Conservation (phyloP, 1,140 invertebrate genomes). For the Papilio polytes region DNA sequence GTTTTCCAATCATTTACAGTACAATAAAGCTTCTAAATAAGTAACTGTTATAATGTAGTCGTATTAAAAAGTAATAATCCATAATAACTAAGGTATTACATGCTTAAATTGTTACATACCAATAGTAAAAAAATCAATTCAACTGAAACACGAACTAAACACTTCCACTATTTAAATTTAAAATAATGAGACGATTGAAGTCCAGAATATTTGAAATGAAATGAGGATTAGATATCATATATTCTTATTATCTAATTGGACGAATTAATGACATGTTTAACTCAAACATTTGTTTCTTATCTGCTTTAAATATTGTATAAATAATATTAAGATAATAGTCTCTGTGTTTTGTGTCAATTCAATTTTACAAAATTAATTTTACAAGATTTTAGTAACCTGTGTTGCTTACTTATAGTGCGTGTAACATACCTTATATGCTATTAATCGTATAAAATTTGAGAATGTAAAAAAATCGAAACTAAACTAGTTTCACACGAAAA, state of each 20-base stretch:
- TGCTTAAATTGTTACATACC: conserved; percentile 30
- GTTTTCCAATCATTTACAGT: too few species aligned
- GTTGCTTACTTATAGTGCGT: neutral
- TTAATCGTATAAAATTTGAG: neutral
- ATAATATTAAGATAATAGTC: neutral
- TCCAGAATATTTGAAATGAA: conserved; percentile 12
- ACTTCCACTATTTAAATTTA: conserved; percentile 13
- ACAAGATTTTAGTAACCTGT: neutral
- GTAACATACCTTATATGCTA: neutral
- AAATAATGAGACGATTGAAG: conserved; percentile 16
- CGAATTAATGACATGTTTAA: neutral
- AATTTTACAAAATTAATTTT: neutral
- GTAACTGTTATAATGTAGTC: neutral
- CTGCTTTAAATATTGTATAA: neutral
- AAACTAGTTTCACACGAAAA: conserved; percentile 63
- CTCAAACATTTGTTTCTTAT: conserved; percentile 28
- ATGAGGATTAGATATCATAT: conserved; percentile 21
- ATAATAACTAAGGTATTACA: neutral
- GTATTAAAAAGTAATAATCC: neutral
- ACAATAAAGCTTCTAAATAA: neutral
- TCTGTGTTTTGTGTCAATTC: neutral
- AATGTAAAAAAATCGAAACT: conserved; percentile 42
- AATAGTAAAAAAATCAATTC: conserved; percentile 27
- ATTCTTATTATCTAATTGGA: conserved; percentile 20
- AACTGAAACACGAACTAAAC: neutral